Evolutionary conservation across 2,113 vertebrate genomes (phyloP), one percentile per base, ranked within the genome.

Genomic region (Bufo bufo): DNA sequence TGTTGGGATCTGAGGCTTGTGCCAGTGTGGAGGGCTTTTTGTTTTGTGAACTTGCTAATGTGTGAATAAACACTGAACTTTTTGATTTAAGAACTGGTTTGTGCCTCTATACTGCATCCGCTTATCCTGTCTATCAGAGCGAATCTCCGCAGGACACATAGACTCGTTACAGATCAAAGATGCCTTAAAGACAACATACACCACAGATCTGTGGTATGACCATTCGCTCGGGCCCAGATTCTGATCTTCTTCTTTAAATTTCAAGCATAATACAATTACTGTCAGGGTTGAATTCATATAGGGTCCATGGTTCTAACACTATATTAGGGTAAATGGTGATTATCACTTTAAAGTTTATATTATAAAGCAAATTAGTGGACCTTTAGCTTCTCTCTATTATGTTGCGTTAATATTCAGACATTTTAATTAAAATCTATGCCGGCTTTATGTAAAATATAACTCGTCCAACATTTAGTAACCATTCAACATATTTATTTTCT

Each of bases 401-500:
- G 50, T 20, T 1, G 43, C 66, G 13, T 71, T 71, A 71, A 71
- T 71, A 43, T 71, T 43, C 33, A 71, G 23, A 10, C 6, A 43
- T 4, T 74, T 74, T 74, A 74, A 49, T 74, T 17, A 74, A 74
- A 47, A 16, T 6, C 71, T 49, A 47, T 74, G 16, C 71, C n/a
- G 16, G 2, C 1, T 72, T 47, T 49, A 7, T 19, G 45, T 43
- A 45, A 74, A 16, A 49, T 74, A 49, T 8, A 74, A 3, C 5
- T n/a, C 5, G 4, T 74, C 72, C 16, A 75, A 43, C 13, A 75
- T 50, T 75, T 50, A 50, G 45, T 20, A 45, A 75, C 47, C 72
- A 75, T 75, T 33, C 14, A 47, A 75, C 72, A 75, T 75, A 47
- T 75, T 75, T 75, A 75, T 50, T 75, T 75, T 49, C 72, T 75